Evolutionary conservation across 1,140 invertebrate species (phyloP).

Genomic region (Conopomorpha cramerella): DNA sequence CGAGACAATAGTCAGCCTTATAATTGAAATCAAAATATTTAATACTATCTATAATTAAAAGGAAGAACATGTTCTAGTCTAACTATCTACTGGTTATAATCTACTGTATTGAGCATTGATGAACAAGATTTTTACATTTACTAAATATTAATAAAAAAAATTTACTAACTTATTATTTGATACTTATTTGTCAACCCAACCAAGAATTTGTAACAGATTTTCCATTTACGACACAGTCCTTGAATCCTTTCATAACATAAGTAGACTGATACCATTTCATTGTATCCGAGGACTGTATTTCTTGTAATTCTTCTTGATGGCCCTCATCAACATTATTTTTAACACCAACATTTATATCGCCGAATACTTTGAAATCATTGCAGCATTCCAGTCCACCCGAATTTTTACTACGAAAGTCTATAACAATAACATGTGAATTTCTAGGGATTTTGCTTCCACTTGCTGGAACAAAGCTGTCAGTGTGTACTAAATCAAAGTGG

Average conservation of each 20-base stretch:
- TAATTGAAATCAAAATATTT: too few species aligned
- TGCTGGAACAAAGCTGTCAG: constrained; percentile 24
- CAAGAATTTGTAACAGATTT: constrained; percentile 37
- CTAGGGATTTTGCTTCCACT: constrained; percentile 31
- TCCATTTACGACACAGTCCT: constrained; percentile 42
- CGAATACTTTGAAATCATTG: constrained; percentile 36
- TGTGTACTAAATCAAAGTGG: constrained; percentile 20
- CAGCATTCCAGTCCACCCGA: constrained; percentile 27
- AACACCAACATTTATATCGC: constrained; percentile 18
- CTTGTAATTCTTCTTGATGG: constrained; percentile 15
- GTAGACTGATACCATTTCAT: constrained; percentile 39
- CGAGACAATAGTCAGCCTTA: too few species aligned
- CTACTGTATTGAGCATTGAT: not conserved
- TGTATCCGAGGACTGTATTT: constrained; percentile 30
- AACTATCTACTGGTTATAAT: not conserved
- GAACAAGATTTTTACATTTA: not conserved
- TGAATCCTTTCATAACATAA: constrained; percentile 50
- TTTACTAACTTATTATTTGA: too few species aligned
- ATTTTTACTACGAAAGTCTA: constrained; percentile 27
- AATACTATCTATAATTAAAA: too few species aligned
- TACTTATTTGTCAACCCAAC: too few species aligned
- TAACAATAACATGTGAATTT: constrained; percentile 25
- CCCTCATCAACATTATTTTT: constrained; percentile 14
- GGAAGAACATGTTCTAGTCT: too few species aligned
- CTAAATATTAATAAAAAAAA: too few species aligned